Percentiles rank a stretch among this genome's conserved stretches.
These are phyloP conservation scores for Pseudomyrmex sp. DNA, from an alignment of 1,140 invertebrate species.

Conservation along the genomic window DNA sequence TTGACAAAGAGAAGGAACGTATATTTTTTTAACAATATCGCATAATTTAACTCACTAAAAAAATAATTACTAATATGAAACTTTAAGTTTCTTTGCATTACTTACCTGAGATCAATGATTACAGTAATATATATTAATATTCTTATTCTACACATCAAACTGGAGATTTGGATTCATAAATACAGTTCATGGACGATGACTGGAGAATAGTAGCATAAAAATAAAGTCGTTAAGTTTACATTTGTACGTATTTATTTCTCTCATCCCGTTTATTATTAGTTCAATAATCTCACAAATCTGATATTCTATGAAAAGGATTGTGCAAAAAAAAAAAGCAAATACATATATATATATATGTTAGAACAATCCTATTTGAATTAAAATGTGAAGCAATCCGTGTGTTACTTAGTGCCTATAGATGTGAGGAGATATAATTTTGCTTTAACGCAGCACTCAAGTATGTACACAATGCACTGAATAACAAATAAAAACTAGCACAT, in stretches of 20 bases:
- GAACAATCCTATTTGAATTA: slow-evolving; percentile 32
- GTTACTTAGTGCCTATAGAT: slow-evolving; percentile 36
- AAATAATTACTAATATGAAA: no score
- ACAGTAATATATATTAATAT: no score
- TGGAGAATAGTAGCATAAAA: slow-evolving; percentile 38
- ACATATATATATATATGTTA: background rate
- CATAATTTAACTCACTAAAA: no score
- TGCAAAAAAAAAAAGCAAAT: slow-evolving; percentile 16
- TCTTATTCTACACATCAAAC: no score
- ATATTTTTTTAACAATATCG: no score
- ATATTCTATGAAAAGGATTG: slow-evolving; percentile 16
- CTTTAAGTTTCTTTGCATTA: no score
- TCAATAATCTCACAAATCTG: slow-evolving; percentile 9
- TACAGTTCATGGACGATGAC: background rate
- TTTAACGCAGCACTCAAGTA: slow-evolving; percentile 26
- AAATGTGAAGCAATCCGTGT: slow-evolving; percentile 25
- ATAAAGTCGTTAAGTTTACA: slow-evolving; percentile 3
- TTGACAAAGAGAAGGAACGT: no score
- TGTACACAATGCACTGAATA: slow-evolving; percentile 17
- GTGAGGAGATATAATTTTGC: background rate
- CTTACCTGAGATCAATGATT: no score
- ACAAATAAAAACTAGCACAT: slow-evolving; percentile 34
- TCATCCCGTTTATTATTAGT: no score
- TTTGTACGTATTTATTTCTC: slow-evolving; percentile 33
- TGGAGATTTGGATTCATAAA: no score